These are phyloP conservation scores for Hydriomena furcata DNA, from an alignment of 2,888 invertebrate species.

Conservation along the genomic window DNA sequence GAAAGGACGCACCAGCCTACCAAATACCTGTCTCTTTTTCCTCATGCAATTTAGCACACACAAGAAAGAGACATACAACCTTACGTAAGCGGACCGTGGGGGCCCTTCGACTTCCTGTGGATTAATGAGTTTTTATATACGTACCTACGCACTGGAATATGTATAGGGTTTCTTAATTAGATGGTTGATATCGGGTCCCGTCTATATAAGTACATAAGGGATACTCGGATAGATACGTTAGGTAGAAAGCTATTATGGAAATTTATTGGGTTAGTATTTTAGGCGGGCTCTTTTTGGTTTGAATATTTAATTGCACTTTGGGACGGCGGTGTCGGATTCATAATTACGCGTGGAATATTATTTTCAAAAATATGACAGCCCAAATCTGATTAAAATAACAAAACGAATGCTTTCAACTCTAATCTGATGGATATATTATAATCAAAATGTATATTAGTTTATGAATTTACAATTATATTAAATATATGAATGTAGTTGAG, in stretches of 20 bases:
- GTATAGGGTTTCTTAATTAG: conserved; percentile 53
- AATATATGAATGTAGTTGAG: conserved; percentile 12
- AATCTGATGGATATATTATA: conserved; percentile 29
- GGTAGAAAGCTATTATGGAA: conserved; percentile 34
- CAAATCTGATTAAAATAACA: conserved; percentile 36
- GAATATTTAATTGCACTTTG: conserved; percentile 36
- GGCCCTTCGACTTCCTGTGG: conserved; percentile 51
- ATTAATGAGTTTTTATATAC: conserved; percentile 56
- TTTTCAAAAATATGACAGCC: conserved; percentile 34
- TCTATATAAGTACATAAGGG: conserved; percentile 37
- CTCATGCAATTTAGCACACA: conserved; percentile 37
- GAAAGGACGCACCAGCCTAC: conserved; percentile 65
- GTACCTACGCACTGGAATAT: conserved; percentile 49
- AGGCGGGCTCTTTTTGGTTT: conserved; percentile 36
- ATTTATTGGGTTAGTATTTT: conserved; percentile 40
- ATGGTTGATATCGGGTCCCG: conserved; percentile 46
- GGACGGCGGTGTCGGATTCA: conserved; percentile 29
- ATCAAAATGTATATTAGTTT: conserved; percentile 24
- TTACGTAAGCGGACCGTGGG: conserved; percentile 51
- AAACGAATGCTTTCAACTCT: conserved; percentile 23
- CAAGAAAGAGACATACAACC: conserved; percentile 50
- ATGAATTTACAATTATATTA: conserved; percentile 21
- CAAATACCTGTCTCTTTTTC: conserved; percentile 67
- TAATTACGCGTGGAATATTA: conserved; percentile 39
- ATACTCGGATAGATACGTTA: conserved; percentile 36